phyloP scores from a whole-genome alignment of 2,113 vertebrate species.

The Ceyx margarethae region DNA sequence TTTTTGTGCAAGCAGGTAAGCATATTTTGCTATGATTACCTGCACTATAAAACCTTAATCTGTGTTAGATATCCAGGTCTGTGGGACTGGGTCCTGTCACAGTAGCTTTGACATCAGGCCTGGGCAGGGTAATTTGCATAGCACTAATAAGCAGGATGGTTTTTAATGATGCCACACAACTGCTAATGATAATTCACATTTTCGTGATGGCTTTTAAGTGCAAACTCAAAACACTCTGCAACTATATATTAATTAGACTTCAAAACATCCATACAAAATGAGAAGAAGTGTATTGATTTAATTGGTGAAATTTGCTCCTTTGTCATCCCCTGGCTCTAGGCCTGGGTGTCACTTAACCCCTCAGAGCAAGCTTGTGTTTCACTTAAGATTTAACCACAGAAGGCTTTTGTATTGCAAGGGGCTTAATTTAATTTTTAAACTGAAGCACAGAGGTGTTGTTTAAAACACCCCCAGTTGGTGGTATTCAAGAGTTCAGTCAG shows the following conservation, averaged over 20 bases:
- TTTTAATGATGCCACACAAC: not conserved
- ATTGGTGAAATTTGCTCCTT: constrained; percentile 12
- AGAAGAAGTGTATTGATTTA: constrained; percentile 32
- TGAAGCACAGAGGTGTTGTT: not conserved
- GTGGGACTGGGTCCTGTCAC: not conserved
- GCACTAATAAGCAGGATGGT: not conserved
- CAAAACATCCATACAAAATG: not conserved
- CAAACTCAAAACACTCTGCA: not conserved
- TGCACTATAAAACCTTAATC: not conserved
- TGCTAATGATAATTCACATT: not conserved
- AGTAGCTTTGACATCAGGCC: not conserved
- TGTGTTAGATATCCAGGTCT: not conserved
- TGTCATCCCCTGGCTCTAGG: constrained; percentile 9
- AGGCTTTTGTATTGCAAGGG: not conserved
- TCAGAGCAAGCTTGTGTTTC: not conserved
- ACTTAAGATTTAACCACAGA: not conserved
- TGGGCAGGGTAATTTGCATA: not conserved
- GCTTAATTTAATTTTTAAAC: not conserved
- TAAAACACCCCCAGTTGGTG: not conserved
- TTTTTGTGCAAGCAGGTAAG: not conserved
- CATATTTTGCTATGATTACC: not conserved
- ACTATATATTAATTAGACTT: constrained; percentile 1
- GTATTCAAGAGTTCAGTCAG: not conserved
- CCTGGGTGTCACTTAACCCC: not conserved
- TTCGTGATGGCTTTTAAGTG: not conserved